Base-by-base conservation (phyloP, 2,888 invertebrate genomes). In the Cartodere bifasciata region DNA sequence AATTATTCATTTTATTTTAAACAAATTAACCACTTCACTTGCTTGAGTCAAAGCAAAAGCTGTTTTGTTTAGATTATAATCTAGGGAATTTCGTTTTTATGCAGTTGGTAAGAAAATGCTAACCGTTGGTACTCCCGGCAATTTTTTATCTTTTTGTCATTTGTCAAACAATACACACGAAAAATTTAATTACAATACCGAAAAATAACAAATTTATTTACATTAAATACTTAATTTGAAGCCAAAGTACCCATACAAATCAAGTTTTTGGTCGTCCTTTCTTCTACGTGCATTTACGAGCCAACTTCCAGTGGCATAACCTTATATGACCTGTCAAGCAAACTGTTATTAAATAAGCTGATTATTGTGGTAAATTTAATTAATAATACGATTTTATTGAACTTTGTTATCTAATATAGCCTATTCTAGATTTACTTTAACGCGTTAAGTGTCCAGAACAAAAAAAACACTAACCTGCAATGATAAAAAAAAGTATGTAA, bases 271-370 rank as follows among this genome's bases (percentile, higher is more conserved):
- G 45, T 42, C 24, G 32, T 38, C 39, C 34, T 39, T 41, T 39
- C 36, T 38, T 38, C 32, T 34, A 31, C 32, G 29, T 32, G 29
- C 10, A 24, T 31, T 29, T 31, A 31, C 16, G 29, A 34, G 31
- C 32, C 16, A 25, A 28, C 26, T 31, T 26, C 16, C 25, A 34
- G 36, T 46, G 47, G 43, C 50, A 50, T 56, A 56, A 54, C 54
- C 54, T 54, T 52, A 52, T 47, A 52, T 52, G 55, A 54, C 50
- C 55, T 53, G 52, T 52, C 51, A 53, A 47, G 42, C 44, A 41
- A 52, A 48, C 46, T 44, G 43, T 44, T 46, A 42, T 43, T 49
- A 38, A 40, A 38, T 44, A 43, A 45, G 43, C 32, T 46, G 45
- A 49, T 52, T 48, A 42, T 43, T 34, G 42, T 45, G 43, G 45